Evolutionary conservation across 2,888 invertebrate genomes (phyloP), one percentile per base, ranked within the genome.

Genomic region (Ptychoptera albimana): DNA sequence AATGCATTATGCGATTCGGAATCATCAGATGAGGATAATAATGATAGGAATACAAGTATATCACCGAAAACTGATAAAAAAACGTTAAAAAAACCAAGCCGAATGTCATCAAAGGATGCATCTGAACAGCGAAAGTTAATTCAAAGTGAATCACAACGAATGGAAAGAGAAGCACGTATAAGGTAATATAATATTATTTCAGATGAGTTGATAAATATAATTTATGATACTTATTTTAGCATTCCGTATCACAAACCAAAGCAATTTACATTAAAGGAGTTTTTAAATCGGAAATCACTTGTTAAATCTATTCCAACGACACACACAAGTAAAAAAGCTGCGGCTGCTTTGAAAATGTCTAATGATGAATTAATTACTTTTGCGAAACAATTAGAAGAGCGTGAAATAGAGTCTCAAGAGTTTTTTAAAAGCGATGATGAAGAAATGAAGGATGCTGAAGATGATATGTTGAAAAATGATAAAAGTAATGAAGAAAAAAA

Each of bases 181-280:
- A 57, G 51, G 59, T 56, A 50, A 48, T 23, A 23, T 23, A 23
- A 23, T 5, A 23, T 5, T 23, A 23, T 23, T 23, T 23, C 23
- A 5, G 23, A 5, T n/a, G n/a, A n/a, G 3, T 23, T 23, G 3
- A 23, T 7, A 23, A 23, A 23, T 7, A 23, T 23, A 23, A n/a
- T n/a, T 37, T n/a, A n/a, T n/a, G n/a, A n/a, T 1, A 23, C 42
- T 34, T 8, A 5, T 39, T 43, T 14, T 9, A 76, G 77, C 36
- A 65, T 93, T 34, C 92, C 92, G 0, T 92, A 92, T 60, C 91
- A 92, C 59, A 75, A 77, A 56, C 88, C 92, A 2, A 85, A 82
- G 56, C 79, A 82, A 35, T 71, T 81, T 44, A 77, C 80, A 1
- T 64, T 92, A 1, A 75, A 82, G 57, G 91, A 89, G 55, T 89